Percentiles rank a stretch among this genome's conserved stretches.
These are phyloP conservation scores for Sebastes iracundus DNA, from an alignment of 2,797 vertebrate species.

Conservation along the genomic window DNA sequence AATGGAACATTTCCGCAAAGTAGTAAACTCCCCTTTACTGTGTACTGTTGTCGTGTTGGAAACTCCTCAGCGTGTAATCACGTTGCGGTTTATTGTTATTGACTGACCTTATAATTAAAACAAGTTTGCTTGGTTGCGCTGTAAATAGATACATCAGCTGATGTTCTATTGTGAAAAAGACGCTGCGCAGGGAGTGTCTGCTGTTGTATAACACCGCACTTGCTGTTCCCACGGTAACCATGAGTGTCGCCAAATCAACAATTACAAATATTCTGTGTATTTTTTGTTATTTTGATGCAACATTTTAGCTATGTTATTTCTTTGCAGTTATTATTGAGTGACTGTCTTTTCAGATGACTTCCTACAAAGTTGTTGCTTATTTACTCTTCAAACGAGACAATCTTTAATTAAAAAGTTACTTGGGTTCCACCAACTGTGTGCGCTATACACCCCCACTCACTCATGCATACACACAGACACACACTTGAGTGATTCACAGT, in stretches of 20 bases:
- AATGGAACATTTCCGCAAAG: neutral
- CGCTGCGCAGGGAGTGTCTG: neutral
- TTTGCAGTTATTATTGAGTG: neutral
- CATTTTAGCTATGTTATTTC: neutral
- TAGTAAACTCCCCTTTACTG: neutral
- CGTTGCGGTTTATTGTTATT: neutral
- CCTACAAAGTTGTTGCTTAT: neutral
- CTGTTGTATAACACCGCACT: neutral
- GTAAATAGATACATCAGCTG: neutral
- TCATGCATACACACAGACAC: neutral
- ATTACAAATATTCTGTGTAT: neutral
- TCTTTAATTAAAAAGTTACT: conserved; percentile 34
- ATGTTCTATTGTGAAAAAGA: neutral
- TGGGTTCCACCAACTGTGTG: neutral
- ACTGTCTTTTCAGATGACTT: neutral
- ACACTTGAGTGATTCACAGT: conserved; percentile 11
- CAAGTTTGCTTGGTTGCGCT: neutral
- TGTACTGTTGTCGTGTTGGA: neutral
- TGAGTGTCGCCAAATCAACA: neutral
- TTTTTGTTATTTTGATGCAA: neutral
- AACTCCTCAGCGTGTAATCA: neutral
- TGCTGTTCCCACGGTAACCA: neutral
- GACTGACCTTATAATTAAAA: neutral
- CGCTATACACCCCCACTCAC: neutral
- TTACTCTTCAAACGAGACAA: conserved; percentile 11